Evolutionary conservation across 2,888 invertebrate genomes (phyloP), one percentile per base, ranked within the genome.

Genomic region (Drosophila greeni): DNA sequence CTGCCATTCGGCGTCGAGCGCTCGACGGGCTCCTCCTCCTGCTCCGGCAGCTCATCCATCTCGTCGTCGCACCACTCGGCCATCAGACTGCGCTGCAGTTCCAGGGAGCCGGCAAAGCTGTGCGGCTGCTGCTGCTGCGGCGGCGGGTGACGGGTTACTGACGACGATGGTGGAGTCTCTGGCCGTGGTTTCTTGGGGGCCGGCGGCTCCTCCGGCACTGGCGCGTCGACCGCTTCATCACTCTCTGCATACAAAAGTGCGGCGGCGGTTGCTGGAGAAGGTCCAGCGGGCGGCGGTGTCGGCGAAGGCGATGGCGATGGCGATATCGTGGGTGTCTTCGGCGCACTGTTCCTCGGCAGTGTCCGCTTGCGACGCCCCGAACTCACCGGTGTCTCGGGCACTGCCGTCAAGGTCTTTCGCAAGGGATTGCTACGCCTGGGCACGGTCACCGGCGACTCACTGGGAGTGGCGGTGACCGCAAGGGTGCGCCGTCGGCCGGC

Each of bases 21-120:
- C 16, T 56, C 43, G 8, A 20, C 24, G 18, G 45, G 29, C 5
- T 45, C 45, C 3, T 9, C 3, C 23, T 33, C 49, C 3, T 9
- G 26, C 14, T 36, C 66, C 11, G 48, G n/a, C 16, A 49, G 8
- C n/a, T 66, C 67, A 9, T 66, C 66, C 42, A 26, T 56, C n/a
- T 66, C 66, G 23, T 67, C 66, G 37, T 67, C 66, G 11, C 69
- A 48, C 66, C 66, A 67, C 29, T 67, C 66, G 29, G 66, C 66
- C 47, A 67, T 20, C n/a, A 67, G 48, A 29, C 66, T 67, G 59
- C 91, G 92, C 65, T 92, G 92, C 73, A 94, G 91, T 86, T 93
- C 92, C 26, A 65, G 23, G 1, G 70, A 64, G 2, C 57, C 66
- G 11, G 66, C 53, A 6, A 36, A 23, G n/a, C 18, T 45, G 20